Evolutionary conservation across 2,113 vertebrate genomes (phyloP), one percentile per base, ranked within the genome.

Genomic region (Nibea albiflora): DNA sequence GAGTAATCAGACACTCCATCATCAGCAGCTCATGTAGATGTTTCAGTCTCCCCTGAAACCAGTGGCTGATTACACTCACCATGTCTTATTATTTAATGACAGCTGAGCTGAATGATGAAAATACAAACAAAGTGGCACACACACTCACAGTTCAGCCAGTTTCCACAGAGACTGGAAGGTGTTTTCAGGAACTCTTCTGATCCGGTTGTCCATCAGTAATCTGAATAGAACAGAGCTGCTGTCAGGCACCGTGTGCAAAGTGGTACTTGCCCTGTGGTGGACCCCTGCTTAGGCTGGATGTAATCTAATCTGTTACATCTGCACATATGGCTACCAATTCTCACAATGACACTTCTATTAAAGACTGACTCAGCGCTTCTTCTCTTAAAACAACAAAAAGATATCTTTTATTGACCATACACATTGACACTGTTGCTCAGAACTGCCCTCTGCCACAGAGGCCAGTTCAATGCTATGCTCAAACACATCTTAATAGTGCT

Each of bases 131-230:
- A 73, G 0, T 26, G 17, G 6, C 12, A 35, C 8, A 4, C 16
- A 4, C 14, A 92, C 95, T 97, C 83, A 92, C 93, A 95, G 91
- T 89, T 96, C 93, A 58, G 84, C 93, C 81, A 95, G 90, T 84
- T 93, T 89, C 93, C 93, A 93, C 86, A 96, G 91, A 81, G 94
- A 94, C 79, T 94, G 93, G 90, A 97, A 97, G 26, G 85, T 94
- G 91, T 95, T 96, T 91, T 95, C 95, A 73, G 95, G 94, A 82
- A 97, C 76, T 61, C 83, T 90, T 44, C 3, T 70, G 93, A 96
- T 96, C 93, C 89, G 76, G 94, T 96, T 97, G 94, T 92, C 90
- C 86, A 92, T 94, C 84, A 97, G 89, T 84, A 94, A 95, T 35
- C 92, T 92, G 80, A 50, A 85, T 10, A 80, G 42, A 42, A 74